These are phyloP conservation scores for Sinocyclocheilus maitianheensis DNA, from an alignment of 2,113 vertebrate species.

Conservation along the genomic window DNA sequence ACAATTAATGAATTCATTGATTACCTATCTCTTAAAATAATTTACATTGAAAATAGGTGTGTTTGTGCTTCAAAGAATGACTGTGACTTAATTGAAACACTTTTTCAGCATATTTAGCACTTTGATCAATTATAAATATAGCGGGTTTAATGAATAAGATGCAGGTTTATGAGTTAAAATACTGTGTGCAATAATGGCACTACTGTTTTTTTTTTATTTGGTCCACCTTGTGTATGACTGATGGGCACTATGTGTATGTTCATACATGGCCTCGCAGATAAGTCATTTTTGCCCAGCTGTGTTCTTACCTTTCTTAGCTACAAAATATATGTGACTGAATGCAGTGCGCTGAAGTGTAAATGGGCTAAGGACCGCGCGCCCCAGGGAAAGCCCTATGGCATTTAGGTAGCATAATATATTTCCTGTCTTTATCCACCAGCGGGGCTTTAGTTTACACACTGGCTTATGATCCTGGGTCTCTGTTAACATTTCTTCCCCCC, in stretches of 20 bases:
- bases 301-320: background rate
- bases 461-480: background rate
- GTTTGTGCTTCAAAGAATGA: too few species aligned
- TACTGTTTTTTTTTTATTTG: background rate
- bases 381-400: background rate
- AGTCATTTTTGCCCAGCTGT: background rate
- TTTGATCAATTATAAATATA: background rate
- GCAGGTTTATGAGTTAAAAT: background rate
- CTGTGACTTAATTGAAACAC: too few species aligned
- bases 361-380: background rate
- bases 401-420: conserved; percentile 40
- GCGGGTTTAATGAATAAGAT: background rate
- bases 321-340: conserved; percentile 10
- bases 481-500: conserved; percentile 3
- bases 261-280: background rate
- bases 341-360: conserved; percentile 22
- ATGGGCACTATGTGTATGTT: background rate
- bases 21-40: too few species aligned
- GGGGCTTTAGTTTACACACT: conserved; percentile 38
- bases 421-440: conserved; percentile 11
- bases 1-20: too few species aligned
- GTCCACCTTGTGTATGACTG: too few species aligned
- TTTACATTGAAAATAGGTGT: too few species aligned
- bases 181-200: background rate
- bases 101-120: too few species aligned